phyloP scores from a whole-genome alignment of 1,140 invertebrate genomes.

The Atta cephalotes region DNA sequence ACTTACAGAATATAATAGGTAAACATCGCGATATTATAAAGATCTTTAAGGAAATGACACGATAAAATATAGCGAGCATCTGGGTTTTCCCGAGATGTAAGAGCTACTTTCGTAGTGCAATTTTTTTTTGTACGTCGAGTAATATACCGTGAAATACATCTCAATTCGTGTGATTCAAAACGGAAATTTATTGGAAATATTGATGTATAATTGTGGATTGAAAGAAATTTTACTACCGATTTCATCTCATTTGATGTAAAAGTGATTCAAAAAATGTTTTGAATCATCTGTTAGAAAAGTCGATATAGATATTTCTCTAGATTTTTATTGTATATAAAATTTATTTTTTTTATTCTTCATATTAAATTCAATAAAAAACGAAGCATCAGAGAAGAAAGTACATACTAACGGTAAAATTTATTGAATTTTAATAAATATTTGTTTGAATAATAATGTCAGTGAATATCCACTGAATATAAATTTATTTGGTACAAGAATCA shows the following conservation, averaged over 20 bases:
- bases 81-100: neutral
- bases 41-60: neutral
- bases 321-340: neutral
- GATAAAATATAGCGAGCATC: neutral
- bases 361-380: neutral
- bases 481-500: no score
- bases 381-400: neutral
- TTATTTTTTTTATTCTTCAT: neutral
- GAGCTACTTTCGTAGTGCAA: constrained; percentile 22
- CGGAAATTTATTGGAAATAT: constrained; percentile 47
- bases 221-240: neutral
- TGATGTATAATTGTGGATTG: neutral
- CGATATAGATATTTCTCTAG: neutral
- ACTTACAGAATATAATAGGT: neutral
- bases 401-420: neutral
- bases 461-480: no score
- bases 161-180: constrained; percentile 12
- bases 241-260: constrained; percentile 19
- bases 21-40: neutral
- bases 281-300: neutral
- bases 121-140: neutral
- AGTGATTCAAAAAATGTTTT: constrained; percentile 7
- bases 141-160: neutral
- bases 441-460: no score
- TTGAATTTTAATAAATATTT: no score